Conservation (phyloP, 2,888 invertebrate genomes). For the Conops quadrifasciatus region DNA sequence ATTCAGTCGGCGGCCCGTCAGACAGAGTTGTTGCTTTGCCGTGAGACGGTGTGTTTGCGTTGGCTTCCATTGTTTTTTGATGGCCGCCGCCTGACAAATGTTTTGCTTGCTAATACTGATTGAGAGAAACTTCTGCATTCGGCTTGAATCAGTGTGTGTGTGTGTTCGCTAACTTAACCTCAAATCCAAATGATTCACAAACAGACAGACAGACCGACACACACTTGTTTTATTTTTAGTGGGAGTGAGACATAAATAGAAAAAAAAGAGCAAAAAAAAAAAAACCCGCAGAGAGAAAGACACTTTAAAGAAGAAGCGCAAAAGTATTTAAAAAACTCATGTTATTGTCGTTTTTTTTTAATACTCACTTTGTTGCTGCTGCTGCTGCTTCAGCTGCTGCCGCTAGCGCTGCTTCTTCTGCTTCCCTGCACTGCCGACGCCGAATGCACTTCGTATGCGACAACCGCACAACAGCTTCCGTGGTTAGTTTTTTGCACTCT, state of each 20-base stretch:
- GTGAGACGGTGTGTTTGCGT: too few relatives aligned
- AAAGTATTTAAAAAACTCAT: too few relatives aligned
- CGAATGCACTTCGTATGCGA: slow-evolving; percentile 13
- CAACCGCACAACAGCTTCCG: slow-evolving; percentile 16
- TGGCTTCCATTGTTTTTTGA: too few relatives aligned
- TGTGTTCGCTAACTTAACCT: background rate
- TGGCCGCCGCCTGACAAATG: slow-evolving; percentile 26
- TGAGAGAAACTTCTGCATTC: background rate
- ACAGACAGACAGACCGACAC: too few relatives aligned
- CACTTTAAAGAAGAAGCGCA: too few relatives aligned
- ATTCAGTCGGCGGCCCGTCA: too few relatives aligned
- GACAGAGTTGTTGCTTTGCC: background rate
- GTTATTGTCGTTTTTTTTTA: slow-evolving; percentile 9
- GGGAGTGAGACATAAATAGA: background rate
- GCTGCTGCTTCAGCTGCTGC: background rate
- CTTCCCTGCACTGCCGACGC: slow-evolving; percentile 15
- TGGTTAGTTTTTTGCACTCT: slow-evolving; percentile 2
- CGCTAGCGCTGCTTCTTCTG: background rate
- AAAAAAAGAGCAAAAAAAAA: background rate
- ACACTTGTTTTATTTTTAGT: slow-evolving; percentile 32
- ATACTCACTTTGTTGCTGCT: background rate
- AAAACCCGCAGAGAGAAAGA: too few relatives aligned
- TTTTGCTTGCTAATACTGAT: slow-evolving; percentile 7
- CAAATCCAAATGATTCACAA: slow-evolving; percentile 22
- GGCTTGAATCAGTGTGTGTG: background rate